phyloP scores from a whole-genome alignment of 1,140 invertebrate species.

The Paraescarpia echinospica region DNA sequence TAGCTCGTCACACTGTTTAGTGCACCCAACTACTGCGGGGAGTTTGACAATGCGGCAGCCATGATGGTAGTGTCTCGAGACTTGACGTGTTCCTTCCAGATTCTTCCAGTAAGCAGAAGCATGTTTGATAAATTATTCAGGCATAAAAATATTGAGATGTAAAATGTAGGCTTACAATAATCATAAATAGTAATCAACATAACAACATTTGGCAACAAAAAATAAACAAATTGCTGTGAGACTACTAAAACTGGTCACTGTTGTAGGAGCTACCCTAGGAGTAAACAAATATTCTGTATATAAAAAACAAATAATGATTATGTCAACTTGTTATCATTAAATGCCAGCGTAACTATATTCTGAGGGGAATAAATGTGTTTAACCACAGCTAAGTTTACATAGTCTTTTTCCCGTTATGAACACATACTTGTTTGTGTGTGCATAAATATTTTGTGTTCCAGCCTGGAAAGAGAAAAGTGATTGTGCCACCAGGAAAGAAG shows the following conservation, averaged over 20 bases:
- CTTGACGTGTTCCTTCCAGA: constrained; percentile 73
- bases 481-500: background rate
- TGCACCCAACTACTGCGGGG: constrained; percentile 78
- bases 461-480: background rate
- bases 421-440: background rate
- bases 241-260: no score
- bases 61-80: constrained; percentile 85
- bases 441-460: background rate
- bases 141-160: no score
- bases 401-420: background rate
- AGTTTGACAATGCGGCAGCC: constrained; percentile 81
- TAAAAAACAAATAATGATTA: no score
- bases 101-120: constrained; percentile 42
- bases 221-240: no score
- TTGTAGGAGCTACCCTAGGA: no score
- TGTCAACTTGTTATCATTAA: no score
- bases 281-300: no score
- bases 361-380: background rate
- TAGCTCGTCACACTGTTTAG: constrained; percentile 56
- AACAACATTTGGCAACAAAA: no score
- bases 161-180: no score
- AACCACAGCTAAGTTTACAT: background rate
- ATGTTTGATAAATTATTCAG: background rate
- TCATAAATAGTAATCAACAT: no score
- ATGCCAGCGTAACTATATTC: background rate